Percentiles rank a stretch among this genome's conserved stretches.
phyloP scores from a whole-genome alignment of 2,113 vertebrate species.

The Gnathonemus echidnorhynchus region DNA sequence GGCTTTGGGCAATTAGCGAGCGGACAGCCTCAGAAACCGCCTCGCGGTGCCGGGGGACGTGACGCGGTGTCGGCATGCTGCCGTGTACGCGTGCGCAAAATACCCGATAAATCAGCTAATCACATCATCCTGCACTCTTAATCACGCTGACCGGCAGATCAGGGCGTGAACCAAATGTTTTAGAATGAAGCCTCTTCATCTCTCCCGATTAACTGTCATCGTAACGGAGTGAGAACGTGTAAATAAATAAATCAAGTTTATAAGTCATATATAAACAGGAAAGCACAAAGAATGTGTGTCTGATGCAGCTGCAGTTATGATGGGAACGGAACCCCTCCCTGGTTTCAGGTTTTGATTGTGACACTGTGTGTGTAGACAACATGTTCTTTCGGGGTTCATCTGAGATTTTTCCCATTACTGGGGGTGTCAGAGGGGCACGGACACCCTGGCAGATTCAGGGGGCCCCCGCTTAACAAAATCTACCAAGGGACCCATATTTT shows the following conservation, averaged over 20 bases:
- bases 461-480: not conserved
- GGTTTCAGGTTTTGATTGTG: not conserved
- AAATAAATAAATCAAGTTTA: not conserved
- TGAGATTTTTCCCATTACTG: not conserved
- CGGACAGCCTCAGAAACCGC: constrained; percentile 22
- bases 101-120: not conserved
- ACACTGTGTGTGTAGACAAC: not conserved
- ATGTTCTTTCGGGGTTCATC: not conserved
- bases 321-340: not conserved
- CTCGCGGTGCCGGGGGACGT: constrained; percentile 23
- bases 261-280: not conserved
- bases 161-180: not conserved
- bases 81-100: not conserved
- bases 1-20: constrained; percentile 1
- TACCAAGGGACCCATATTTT: not conserved
- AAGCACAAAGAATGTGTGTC: not conserved
- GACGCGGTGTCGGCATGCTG: not conserved
- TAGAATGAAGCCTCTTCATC: not conserved
- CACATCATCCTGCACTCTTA: not conserved
- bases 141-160: not conserved
- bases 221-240: not conserved
- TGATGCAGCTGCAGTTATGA: not conserved
- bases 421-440: not conserved
- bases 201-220: not conserved
- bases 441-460: not conserved